Evolutionary conservation across 2,888 invertebrate species (phyloP), one percentile per base, ranked within the genome.

Genomic region (Dicranocentrus wangi): DNA sequence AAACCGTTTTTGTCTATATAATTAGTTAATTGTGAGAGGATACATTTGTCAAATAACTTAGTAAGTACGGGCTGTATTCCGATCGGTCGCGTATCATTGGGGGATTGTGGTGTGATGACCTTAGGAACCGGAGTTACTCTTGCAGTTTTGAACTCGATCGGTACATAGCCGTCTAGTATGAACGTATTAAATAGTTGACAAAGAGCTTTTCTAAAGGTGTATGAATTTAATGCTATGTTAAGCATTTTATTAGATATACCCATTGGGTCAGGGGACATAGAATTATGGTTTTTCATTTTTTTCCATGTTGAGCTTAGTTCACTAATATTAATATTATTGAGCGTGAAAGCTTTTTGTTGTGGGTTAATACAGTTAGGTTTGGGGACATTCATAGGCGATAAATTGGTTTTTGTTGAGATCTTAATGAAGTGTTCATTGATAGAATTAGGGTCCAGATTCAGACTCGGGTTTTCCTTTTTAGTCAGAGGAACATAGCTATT

Each of bases 11-110:
- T 19, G 17, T 73, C 60, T 23, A 80, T 7, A 17, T 80, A 73
- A 2, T 51, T 25, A 7, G 17, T 17, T 1, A 82, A 32, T 55
- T 78, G 77, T 0, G 3, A 23, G 13, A 66, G 39, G 3, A 66
- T 47, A 61, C 47, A 68, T 53, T 82, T 82, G 39, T 82, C 82
- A 21, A 70, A 47, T 25, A 81, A 3, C 42, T 60, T 63, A 5
- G 58, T 51, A 2, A 76, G 21, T 2, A 70, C 43, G 1, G 70
- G 53, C 28, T 81, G 81, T 28, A 65, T 65, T 25, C 72, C 68
- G 2, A 81, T 70, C n/a, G 81, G 81, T 13, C 81, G 19, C 19
- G 61, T 69, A 21, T 81, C 60, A 19, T 43, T 21, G 8, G 70
- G 61, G 17, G 21, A 15, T 1, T 1, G 61, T 32, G 70, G 70